Conservation (phyloP, 2,888 invertebrate genomes). For the Drosophila rellima region DNA sequence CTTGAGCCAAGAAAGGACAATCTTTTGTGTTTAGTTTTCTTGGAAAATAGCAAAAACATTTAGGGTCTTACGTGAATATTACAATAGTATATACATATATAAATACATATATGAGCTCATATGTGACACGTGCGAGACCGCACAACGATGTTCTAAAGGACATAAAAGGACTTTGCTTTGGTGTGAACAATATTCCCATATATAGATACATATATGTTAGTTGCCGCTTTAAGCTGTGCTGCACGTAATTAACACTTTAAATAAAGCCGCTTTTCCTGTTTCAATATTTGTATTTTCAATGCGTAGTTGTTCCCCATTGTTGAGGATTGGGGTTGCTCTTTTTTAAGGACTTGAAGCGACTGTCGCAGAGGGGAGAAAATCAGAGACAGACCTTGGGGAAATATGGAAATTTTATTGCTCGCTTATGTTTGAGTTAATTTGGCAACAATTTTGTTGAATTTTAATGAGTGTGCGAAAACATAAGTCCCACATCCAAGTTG, state of each 20-base stretch:
- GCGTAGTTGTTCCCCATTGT: conserved; percentile 49
- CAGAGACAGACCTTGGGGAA: conserved; percentile 33
- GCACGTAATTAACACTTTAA: conserved; percentile 75
- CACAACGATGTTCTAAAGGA: conserved; percentile 28
- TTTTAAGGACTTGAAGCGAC: conserved; percentile 30
- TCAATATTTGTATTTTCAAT: conserved; percentile 72
- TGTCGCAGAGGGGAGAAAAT: conserved; percentile 29
- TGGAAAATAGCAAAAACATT: neutral
- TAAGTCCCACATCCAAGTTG: conserved; percentile 62
- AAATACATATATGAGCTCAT: conserved; percentile 8
- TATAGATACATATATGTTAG: conserved; percentile 22
- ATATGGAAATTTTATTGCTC: conserved; percentile 82
- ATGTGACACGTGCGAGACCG: conserved; percentile 36
- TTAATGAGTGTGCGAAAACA: conserved; percentile 77
- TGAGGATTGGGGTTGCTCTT: conserved; percentile 31
- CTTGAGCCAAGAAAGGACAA: conserved; percentile 14
- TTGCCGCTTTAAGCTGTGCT: conserved; percentile 45
- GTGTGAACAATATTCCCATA: neutral
- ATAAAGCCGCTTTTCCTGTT: conserved; percentile 62
- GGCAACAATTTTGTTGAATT: conserved; percentile 83
- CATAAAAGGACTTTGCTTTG: conserved; percentile 24
- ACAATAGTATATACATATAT: neutral
- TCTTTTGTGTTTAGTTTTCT: conserved; percentile 11
- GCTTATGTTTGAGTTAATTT: conserved; percentile 82
- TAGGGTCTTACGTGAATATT: neutral